These are phyloP conservation scores for Dendrocincla fuliginosa DNA, from an alignment of 2,797 vertebrate species.

Conservation along the genomic window DNA sequence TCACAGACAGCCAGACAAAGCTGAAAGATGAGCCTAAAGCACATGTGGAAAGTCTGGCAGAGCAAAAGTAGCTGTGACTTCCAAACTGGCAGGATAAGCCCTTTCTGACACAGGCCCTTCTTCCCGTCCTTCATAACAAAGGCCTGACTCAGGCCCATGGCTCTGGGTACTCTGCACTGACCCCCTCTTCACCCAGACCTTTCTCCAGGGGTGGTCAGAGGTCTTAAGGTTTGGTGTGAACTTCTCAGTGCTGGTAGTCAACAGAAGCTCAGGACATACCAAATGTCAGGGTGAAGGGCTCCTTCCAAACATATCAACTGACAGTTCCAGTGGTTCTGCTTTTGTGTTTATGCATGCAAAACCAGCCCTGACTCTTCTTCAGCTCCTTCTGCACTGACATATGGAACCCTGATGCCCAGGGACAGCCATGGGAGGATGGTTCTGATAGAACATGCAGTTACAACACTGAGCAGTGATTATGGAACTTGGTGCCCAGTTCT, in stretches of 20 bases:
- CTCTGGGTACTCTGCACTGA: not conserved
- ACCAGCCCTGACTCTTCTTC: not conserved
- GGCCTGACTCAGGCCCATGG: not conserved
- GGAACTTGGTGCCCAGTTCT: not conserved
- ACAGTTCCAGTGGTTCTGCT: not conserved
- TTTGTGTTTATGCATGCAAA: not conserved
- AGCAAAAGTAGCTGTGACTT: not conserved
- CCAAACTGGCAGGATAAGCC: not conserved
- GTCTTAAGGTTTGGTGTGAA: not conserved
- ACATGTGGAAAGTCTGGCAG: not conserved
- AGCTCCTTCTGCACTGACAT: not conserved
- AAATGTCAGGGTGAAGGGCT: not conserved
- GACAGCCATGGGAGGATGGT: rapidly evolving
- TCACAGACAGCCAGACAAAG: not conserved
- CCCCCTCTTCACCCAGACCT: not conserved
- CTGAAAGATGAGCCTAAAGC: not conserved
- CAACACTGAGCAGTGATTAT: not conserved
- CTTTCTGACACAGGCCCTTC: not conserved
- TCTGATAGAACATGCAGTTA: rapidly evolving
- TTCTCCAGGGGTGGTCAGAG: not conserved
- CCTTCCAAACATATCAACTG: not conserved
- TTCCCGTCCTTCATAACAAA: not conserved
- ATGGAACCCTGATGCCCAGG: not conserved
- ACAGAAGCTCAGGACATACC: not conserved
- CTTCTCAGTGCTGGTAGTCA: not conserved